Conservation (phyloP, 2,797 vertebrate species). For the Sciaenops ocellatus region DNA sequence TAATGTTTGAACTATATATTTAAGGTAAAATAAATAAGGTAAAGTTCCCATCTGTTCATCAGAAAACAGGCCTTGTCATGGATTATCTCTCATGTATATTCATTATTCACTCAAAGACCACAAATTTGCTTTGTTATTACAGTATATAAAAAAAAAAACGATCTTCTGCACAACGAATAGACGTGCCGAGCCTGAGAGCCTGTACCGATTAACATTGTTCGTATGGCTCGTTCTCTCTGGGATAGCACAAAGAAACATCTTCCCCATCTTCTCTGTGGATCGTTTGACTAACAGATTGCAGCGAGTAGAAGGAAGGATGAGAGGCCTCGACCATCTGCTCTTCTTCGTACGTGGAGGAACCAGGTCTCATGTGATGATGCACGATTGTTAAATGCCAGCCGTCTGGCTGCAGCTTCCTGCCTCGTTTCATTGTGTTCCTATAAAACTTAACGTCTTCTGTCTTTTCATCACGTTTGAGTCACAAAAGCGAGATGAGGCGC, state of each 20-base stretch:
- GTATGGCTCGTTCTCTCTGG: background rate
- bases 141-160: slow-evolving; percentile 44
- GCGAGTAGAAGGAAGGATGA: slow-evolving; percentile 20
- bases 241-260: slow-evolving; percentile 28
- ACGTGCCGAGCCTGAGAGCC: background rate
- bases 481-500: slow-evolving; percentile 15
- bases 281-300: slow-evolving; percentile 51
- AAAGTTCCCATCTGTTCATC: slow-evolving; percentile 7
- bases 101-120: slow-evolving; percentile 37
- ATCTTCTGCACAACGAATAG: slow-evolving; percentile 6
- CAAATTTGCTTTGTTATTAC: slow-evolving; percentile 29
- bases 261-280: slow-evolving; percentile 23
- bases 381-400: slow-evolving; percentile 19
- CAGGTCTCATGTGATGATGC: slow-evolving; percentile 23
- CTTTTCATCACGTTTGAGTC: slow-evolving; percentile 11
- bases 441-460: slow-evolving; percentile 2
- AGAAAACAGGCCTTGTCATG: background rate
- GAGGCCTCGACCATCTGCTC: slow-evolving; percentile 51
- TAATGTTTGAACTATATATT: slow-evolving; percentile 1
- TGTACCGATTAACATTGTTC: background rate
- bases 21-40: background rate
- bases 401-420: background rate
- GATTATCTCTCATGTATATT: slow-evolving; percentile 23
- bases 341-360: background rate
- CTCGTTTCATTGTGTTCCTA: background rate